Conservation (phyloP, 2,888 invertebrate genomes). For the Dascillus cervinus region DNA sequence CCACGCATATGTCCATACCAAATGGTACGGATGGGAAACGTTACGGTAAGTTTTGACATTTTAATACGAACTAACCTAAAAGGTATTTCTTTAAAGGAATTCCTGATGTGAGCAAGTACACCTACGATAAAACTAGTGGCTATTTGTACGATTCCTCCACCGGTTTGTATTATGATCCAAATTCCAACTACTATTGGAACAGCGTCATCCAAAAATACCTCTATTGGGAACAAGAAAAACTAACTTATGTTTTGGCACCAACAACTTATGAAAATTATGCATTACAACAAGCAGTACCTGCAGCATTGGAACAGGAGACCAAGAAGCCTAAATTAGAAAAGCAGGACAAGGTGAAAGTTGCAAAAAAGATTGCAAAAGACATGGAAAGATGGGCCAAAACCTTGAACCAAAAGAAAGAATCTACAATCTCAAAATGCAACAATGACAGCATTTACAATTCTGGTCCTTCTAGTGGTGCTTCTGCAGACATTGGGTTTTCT, state of each 20-base stretch:
- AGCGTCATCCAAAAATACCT: conserved; percentile 83
- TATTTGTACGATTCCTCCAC: conserved; percentile 93
- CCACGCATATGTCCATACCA: conserved; percentile 45
- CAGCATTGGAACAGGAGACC: conserved; percentile 41
- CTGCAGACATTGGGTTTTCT: conserved; percentile 90
- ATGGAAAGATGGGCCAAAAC: conserved; percentile 96
- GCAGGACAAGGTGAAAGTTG: conserved; percentile 92
- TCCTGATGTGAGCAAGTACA: conserved; percentile 87
- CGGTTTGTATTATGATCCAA: conserved; percentile 93
- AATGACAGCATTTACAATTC: conserved; percentile 21
- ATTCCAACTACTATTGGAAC: conserved; percentile 94
- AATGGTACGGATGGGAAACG: conserved; percentile 59
- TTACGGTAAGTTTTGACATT: conserved; percentile 51
- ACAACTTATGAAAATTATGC: conserved; percentile 28
- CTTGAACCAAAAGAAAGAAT: conserved; percentile 90
- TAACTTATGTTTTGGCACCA: conserved; percentile 53
- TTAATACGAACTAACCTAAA: background rate
- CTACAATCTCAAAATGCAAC: conserved; percentile 32
- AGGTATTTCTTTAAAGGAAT: conserved; percentile 43
- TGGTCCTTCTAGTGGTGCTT: conserved; percentile 48
- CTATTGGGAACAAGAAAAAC: conserved; percentile 82
- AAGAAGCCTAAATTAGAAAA: conserved; percentile 68
- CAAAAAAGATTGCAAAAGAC: conserved; percentile 94
- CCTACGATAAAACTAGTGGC: conserved; percentile 90
- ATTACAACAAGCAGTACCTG: conserved; percentile 25